These are phyloP conservation scores for Phoenicopterus ruber DNA, from an alignment of 2,113 vertebrate genomes.

Conservation along the genomic window DNA sequence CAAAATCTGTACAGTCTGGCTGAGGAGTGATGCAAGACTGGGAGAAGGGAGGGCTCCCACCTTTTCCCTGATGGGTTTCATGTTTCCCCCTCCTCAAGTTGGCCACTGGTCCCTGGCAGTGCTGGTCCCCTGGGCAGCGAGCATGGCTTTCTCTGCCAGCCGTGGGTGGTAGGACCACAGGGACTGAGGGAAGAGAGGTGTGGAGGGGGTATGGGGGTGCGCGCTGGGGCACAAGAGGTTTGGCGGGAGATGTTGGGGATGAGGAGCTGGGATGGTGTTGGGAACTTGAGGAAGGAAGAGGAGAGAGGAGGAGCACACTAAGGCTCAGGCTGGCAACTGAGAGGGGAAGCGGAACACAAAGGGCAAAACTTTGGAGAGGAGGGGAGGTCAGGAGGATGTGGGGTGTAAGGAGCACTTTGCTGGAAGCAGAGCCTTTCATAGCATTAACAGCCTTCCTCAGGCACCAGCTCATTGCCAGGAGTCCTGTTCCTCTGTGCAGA, in stretches of 20 bases:
- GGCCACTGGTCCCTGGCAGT: neutral
- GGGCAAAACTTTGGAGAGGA: neutral
- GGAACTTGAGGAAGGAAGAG: neutral
- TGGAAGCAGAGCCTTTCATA: neutral
- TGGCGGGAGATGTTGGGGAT: neutral
- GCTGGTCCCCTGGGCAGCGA: neutral
- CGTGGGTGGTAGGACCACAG: neutral
- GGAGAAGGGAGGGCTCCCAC: neutral
- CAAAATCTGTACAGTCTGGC: neutral
- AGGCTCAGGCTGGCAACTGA: neutral
- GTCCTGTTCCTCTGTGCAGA: neutral
- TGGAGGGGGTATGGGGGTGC: neutral
- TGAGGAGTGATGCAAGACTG: rapidly evolving
- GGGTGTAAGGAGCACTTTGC: neutral
- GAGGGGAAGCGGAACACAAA: neutral
- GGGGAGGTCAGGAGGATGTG: neutral
- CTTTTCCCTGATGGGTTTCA: neutral
- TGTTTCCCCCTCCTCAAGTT: neutral
- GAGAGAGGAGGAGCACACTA: neutral
- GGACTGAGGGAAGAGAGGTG: neutral
- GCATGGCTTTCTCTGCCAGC: neutral
- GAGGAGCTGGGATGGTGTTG: neutral
- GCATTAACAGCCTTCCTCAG: conserved; percentile 2
- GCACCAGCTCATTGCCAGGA: neutral
- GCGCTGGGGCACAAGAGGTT: neutral